These are phyloP conservation scores for Cydia pomonella DNA, from an alignment of 1,140 invertebrate genomes.

Conservation along the genomic window DNA sequence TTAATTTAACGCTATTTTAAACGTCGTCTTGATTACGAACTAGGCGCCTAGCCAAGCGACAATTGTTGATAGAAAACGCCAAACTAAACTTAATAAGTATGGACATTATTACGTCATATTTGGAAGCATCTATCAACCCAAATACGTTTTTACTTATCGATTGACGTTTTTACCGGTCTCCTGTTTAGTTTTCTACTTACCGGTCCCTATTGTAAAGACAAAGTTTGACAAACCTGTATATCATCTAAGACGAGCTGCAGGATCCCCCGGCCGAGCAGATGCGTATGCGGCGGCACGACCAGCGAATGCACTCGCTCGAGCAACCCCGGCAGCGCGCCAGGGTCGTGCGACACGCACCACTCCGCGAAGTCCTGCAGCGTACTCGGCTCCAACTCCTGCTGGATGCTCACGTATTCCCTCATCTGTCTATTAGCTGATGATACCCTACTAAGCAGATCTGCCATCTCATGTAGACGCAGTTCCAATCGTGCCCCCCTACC, in stretches of 20 bases:
- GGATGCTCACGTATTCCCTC: conserved; percentile 77
- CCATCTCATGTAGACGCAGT: conserved; percentile 81
- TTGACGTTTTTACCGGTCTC: too few species aligned
- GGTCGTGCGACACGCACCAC: conserved; percentile 83
- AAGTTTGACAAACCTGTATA: conserved; percentile 74
- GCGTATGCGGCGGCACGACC: conserved; percentile 73
- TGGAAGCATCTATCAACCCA: too few species aligned
- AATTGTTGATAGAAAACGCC: too few species aligned
- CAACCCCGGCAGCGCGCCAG: conserved; percentile 83
- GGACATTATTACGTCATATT: too few species aligned
- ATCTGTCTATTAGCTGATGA: conserved; percentile 81
- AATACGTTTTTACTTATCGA: too few species aligned
- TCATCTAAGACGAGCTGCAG: conserved; percentile 74
- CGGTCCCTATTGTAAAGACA: background rate
- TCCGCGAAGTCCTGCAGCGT: conserved; percentile 86
- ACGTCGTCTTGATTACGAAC: too few species aligned
- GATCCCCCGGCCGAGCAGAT: conserved; percentile 71
- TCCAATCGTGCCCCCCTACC: conserved; percentile 77
- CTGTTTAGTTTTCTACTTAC: too few species aligned
- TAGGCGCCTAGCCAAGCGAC: too few species aligned
- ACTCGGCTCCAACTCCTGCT: conserved; percentile 81
- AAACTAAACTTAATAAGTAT: too few species aligned
- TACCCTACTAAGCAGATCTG: conserved; percentile 82
- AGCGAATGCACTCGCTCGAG: conserved; percentile 85
- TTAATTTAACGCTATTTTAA: too few species aligned